phyloP scores from a whole-genome alignment of 2,113 vertebrate species.

The Potamarius usumacintae region DNA sequence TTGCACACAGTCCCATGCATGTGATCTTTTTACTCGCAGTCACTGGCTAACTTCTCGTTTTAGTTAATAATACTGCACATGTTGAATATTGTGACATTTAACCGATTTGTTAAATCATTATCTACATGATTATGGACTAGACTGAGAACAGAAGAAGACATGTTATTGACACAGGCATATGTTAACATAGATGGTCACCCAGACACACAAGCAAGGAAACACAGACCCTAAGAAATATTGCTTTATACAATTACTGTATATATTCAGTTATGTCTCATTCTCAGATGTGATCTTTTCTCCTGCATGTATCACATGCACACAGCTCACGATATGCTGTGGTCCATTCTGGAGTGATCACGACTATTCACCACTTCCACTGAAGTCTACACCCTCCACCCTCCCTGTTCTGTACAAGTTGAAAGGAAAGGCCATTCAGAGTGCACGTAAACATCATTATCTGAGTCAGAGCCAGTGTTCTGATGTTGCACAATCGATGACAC shows the following conservation, averaged over 20 bases:
- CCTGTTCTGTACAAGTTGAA: neutral
- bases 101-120: neutral
- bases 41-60: neutral
- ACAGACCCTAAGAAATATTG: neutral
- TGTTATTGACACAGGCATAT: neutral
- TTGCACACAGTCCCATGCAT: neutral
- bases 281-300: neutral
- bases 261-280: neutral
- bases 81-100: slow-evolving; percentile 4
- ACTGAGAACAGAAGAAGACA: neutral
- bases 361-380: neutral
- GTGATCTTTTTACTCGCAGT: slow-evolving; percentile 17
- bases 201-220: neutral
- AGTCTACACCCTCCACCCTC: neutral
- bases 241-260: neutral
- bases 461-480: slow-evolving; percentile 1
- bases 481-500: slow-evolving; percentile 26
- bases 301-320: neutral
- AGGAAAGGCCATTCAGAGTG: slow-evolving; percentile 17
- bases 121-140: neutral
- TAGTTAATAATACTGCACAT: neutral
- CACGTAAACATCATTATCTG: slow-evolving; percentile 20
- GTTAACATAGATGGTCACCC: neutral
- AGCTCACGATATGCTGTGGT: neutral
- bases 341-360: neutral